phyloP scores from a whole-genome alignment of 2,888 invertebrate species.

The Drosophila sordidapex region DNA sequence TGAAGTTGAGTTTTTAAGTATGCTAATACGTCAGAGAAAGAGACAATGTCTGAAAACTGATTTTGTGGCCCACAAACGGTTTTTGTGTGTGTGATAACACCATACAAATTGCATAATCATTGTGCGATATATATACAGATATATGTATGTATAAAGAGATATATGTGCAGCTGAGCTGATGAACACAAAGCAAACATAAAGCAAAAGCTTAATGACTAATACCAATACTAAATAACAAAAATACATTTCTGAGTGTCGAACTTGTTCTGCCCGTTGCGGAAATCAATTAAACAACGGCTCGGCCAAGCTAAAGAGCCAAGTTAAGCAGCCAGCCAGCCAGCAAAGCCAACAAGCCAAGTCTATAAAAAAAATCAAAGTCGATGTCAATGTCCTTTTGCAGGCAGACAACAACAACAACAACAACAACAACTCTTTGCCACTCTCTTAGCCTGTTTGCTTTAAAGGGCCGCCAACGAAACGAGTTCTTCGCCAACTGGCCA shows the following conservation, averaged over 20 bases:
- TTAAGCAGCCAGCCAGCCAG: not conserved
- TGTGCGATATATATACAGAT: conserved; percentile 13
- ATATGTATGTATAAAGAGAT: not conserved
- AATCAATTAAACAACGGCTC: conserved; percentile 48
- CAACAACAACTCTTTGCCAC: not conserved
- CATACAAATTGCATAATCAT: conserved; percentile 43
- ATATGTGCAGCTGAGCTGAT: not conserved
- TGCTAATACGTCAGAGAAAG: conserved; percentile 40
- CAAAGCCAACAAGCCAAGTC: conserved; percentile 11
- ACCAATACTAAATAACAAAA: conserved; percentile 15
- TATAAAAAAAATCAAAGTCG: conserved; percentile 47
- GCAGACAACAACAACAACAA: conserved; percentile 1
- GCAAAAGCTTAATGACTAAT: conserved; percentile 23
- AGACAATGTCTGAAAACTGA: conserved; percentile 37
- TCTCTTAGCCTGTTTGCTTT: conserved; percentile 15
- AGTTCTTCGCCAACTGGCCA: conserved; percentile 16
- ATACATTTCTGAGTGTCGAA: conserved; percentile 28
- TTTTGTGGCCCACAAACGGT: conserved; percentile 19
- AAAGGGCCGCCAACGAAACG: conserved; percentile 28
- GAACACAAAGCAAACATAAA: conserved; percentile 20
- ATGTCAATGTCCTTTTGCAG: conserved; percentile 59
- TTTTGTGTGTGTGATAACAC: conserved; percentile 41
- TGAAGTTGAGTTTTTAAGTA: conserved; percentile 17
- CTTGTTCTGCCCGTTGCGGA: conserved; percentile 58
- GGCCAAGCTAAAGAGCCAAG: not conserved